A percentile compares a stretch with the other conserved stretches of the same genome.
These are phyloP conservation scores for Danionella dracula DNA, from an alignment of 2,797 vertebrate species.

Conservation along the genomic window DNA sequence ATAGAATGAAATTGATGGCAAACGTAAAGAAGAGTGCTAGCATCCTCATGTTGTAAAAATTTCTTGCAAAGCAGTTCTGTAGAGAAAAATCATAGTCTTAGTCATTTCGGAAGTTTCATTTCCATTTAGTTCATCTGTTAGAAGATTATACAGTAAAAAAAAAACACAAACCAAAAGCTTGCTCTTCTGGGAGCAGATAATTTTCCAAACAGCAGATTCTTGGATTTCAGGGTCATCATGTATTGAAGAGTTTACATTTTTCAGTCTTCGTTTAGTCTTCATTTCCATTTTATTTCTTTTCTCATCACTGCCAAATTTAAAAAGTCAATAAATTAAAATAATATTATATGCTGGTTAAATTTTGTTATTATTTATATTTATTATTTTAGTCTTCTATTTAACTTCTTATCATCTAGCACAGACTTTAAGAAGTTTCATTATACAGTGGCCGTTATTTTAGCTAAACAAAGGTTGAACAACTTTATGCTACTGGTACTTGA, in stretches of 20 bases:
- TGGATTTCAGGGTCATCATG: constrained; percentile 72
- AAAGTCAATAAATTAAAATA: too few relatives aligned
- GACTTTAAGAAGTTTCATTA: too few relatives aligned
- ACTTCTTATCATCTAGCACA: too few relatives aligned
- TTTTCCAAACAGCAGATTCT: constrained; percentile 82
- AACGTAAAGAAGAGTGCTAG: constrained; percentile 88
- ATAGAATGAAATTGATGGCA: constrained; percentile 92
- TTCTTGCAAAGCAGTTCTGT: constrained; percentile 92
- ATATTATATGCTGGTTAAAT: neutral
- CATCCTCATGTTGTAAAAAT: constrained; percentile 92
- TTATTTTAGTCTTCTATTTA: too few relatives aligned
- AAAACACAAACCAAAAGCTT: constrained; percentile 79
- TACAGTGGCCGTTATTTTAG: too few relatives aligned
- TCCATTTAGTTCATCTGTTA: neutral
- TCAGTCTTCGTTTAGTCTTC: constrained; percentile 62
- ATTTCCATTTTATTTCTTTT: constrained; percentile 61
- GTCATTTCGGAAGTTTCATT: neutral
- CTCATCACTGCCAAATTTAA: constrained; percentile 67
- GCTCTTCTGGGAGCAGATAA: constrained; percentile 80
- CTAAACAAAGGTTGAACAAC: too few relatives aligned
- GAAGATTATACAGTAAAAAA: neutral
- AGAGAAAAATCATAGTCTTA: constrained; percentile 36
- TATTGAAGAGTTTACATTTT: constrained; percentile 64
- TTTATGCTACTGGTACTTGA: too few relatives aligned
- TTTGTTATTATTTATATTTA: too few relatives aligned